A percentile compares a stretch with the other conserved stretches of the same genome.
phyloP scores from a whole-genome alignment of 2,113 vertebrate species.

The Cacatua alba region DNA sequence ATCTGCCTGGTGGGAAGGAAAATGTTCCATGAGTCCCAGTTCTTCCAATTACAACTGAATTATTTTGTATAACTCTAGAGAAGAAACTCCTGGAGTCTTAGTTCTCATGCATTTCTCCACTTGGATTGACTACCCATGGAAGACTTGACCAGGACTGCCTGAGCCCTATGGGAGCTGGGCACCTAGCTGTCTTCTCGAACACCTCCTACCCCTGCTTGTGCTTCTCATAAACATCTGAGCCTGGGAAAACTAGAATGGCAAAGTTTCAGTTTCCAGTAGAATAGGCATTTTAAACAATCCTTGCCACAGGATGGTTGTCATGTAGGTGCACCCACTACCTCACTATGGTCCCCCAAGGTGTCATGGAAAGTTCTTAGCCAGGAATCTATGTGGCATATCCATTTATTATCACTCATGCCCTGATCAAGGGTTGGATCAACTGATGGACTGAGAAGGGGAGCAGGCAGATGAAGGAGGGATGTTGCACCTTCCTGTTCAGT shows the following conservation, averaged over 20 bases:
- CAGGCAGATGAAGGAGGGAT: background rate
- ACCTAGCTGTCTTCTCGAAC: background rate
- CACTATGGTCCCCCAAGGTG: background rate
- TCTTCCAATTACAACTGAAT: slow-evolving; percentile 65
- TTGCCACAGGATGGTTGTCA: background rate
- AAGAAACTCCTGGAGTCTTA: background rate
- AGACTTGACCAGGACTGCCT: background rate
- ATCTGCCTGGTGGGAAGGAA: slow-evolving; percentile 66
- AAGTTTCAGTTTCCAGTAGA: background rate
- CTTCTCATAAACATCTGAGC: background rate
- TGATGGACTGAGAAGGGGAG: background rate
- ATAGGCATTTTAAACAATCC: background rate
- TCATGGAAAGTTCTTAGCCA: accelerated
- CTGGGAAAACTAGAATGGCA: background rate
- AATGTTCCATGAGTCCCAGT: slow-evolving; percentile 36
- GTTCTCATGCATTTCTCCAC: background rate
- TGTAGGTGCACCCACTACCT: background rate
- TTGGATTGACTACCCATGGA: accelerated
- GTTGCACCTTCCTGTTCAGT: background rate
- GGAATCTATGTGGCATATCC: background rate
- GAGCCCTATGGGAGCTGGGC: background rate
- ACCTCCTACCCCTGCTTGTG: background rate
- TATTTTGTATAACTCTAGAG: slow-evolving; percentile 48
- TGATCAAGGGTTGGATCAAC: background rate
- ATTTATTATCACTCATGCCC: background rate